These are phyloP conservation scores for Hydraecia micacea DNA, from an alignment of 2,888 invertebrate genomes.

Conservation along the genomic window DNA sequence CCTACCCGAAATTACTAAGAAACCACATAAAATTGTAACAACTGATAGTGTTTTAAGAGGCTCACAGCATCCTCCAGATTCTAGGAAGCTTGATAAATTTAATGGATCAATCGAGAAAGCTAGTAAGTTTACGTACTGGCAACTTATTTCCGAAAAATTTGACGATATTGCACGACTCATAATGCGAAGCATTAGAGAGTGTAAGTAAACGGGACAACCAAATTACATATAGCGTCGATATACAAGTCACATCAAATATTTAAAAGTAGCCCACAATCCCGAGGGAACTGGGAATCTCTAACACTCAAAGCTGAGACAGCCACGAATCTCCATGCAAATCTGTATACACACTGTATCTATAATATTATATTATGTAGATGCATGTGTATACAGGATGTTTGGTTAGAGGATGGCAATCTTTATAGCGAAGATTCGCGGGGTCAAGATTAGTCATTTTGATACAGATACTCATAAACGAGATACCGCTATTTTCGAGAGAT, in stretches of 20 bases:
- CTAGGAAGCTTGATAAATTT: conserved; percentile 15
- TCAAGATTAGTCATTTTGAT: not conserved
- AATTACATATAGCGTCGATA: conserved; percentile 6
- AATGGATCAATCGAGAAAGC: conserved; percentile 4
- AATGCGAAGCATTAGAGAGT: too few relatives aligned
- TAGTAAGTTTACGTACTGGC: not conserved
- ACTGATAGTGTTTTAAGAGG: conserved; percentile 9
- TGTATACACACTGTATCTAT: conserved; percentile 13
- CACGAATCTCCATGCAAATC: conserved; percentile 26
- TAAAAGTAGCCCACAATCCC: conserved; percentile 13
- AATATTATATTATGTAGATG: not conserved
- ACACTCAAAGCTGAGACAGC: conserved; percentile 11
- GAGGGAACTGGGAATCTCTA: not conserved
- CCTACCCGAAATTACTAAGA: not conserved
- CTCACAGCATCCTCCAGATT: not conserved
- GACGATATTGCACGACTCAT: not conserved
- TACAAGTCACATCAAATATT: conserved; percentile 11
- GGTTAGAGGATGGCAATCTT: not conserved
- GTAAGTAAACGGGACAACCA: conserved; percentile 12
- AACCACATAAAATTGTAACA: not conserved
- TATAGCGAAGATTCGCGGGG: not conserved
- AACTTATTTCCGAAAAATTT: not conserved
- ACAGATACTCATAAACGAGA: not conserved
- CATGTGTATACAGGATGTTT: conserved; percentile 13
- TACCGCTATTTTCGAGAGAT: not conserved